Evolutionary conservation across 2,888 invertebrate species (phyloP), one percentile per base, ranked within the genome.

Genomic region (Diarsia rubi): DNA sequence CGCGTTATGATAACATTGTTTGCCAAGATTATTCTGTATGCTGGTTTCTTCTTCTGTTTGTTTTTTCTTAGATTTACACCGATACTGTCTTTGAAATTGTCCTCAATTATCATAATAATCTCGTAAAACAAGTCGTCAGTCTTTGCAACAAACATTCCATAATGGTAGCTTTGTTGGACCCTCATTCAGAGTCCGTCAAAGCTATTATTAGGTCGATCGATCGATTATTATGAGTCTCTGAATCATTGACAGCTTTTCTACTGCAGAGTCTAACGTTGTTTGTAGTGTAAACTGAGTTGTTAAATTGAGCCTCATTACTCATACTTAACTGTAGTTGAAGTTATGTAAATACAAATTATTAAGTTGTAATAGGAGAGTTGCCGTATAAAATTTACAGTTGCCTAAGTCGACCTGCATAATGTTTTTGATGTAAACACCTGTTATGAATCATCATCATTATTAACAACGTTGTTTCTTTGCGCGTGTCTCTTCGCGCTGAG

Each of bases 271-370:
- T 21, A 57, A 45, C 1, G 1, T 8, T 8, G 37, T 37, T 37
- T 8, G 37, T 37, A 37, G 37, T 37, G 8, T 37, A 37, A 37
- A 6, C 37, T 37, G 8, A 37, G 37, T 44, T 49, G 49, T 24
- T 47, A 19, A 69, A 0, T 9, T n/a, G 19, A 37, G 8, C 16
- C 21, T 6, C 4, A 79, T 71, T 70, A 71, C 37, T 52, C 37
- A 79, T 70, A 45, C 37, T 27, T 70, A 79, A 79, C 79, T 24
- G 24, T 37, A 45, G 47, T 42, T 60, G 70, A 49, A 42, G 37
- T 69, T 70, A 70, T 60, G 79, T 70, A 27, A 79, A 75, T 75
- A n/a, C 6, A 45, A 45, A 60, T 42, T 45, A 79, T 49, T 24
- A 44, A 11, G 16, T 42, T 72, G 19, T 44, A 57, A 72, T 45